Conservation (phyloP, 2,797 vertebrate species). For the Enteromius viviparus region DNA sequence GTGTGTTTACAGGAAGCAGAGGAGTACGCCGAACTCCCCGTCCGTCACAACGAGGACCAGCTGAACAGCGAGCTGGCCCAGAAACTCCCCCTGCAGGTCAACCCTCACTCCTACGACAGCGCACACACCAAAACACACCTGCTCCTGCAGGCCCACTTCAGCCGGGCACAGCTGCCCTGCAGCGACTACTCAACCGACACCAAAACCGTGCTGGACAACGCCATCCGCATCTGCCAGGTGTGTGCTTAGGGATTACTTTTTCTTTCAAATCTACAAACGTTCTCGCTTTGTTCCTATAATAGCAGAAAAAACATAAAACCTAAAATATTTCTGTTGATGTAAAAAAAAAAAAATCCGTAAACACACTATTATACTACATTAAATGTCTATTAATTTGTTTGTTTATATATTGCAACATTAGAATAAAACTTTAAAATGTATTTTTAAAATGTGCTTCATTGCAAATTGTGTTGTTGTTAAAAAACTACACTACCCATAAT, state of each 20-base stretch:
- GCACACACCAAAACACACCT: conserved; percentile 95
- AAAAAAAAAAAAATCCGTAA: not conserved
- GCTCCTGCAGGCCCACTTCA: conserved; percentile 94
- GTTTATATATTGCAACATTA: not conserved
- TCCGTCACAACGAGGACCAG: conserved; percentile 98
- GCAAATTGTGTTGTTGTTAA: not conserved
- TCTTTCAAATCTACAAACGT: not conserved
- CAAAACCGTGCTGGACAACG: conserved; percentile 95
- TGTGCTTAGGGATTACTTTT: not conserved
- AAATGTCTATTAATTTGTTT: not conserved
- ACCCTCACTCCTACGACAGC: conserved; percentile 91
- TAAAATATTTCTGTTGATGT: not conserved
- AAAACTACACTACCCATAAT: not conserved
- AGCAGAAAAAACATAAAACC: not conserved
- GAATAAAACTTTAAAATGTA: not conserved
- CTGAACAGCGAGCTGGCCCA: conserved; percentile 93
- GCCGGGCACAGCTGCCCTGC: conserved; percentile 86
- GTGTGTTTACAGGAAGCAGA: conserved; percentile 85
- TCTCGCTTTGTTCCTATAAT: not conserved
- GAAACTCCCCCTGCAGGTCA: conserved; percentile 90
- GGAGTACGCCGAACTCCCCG: conserved; percentile 94
- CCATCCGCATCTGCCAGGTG: conserved; percentile 96
- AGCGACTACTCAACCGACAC: conserved; percentile 94
- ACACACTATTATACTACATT: not conserved
- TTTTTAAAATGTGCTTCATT: no score